A percentile compares a stretch with the other conserved stretches of the same genome.
Evolutionary conservation across 2,113 vertebrate species (phyloP).

Genomic region (Spea bombifrons): DNA sequence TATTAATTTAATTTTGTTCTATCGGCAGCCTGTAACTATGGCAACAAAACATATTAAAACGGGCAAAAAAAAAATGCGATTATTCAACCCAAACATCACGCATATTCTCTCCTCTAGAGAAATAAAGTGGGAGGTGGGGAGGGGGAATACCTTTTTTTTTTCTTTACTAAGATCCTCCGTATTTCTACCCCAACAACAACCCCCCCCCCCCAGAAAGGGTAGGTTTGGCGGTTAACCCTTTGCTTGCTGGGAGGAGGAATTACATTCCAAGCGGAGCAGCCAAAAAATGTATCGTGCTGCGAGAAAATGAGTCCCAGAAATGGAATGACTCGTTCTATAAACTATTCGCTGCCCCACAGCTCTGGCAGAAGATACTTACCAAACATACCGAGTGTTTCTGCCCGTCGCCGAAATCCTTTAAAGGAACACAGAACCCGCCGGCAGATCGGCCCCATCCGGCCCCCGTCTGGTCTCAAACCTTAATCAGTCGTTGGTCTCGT

Average conservation of each 20-base stretch:
- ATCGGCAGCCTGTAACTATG: constrained; percentile 43
- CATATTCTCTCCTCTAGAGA: constrained; percentile 9
- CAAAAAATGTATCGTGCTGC: background rate
- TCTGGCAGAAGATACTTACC: background rate
- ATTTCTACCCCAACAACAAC: background rate
- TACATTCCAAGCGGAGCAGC: background rate
- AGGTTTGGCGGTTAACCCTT: background rate
- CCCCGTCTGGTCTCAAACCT: no score
- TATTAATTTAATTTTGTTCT: constrained; percentile 32
- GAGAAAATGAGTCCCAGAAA: constrained; percentile 1
- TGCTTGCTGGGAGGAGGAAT: background rate
- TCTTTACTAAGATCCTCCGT: background rate
- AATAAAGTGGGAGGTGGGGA: background rate
- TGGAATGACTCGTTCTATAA: background rate
- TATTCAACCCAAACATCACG: background rate
- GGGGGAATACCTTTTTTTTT: constrained; percentile 17
- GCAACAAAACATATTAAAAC: constrained; percentile 42
- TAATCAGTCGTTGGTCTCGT: no score
- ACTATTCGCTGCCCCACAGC: background rate
- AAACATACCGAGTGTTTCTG: background rate
- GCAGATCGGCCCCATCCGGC: no score
- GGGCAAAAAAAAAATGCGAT: constrained; percentile 9
- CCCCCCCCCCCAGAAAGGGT: no score
- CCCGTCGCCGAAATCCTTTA: background rate
- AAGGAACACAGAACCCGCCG: background rate